A percentile compares a stretch with the other conserved stretches of the same genome.
Conservation (phyloP, 2,888 invertebrate genomes). For the Pristionchus entomophagus region DNA sequence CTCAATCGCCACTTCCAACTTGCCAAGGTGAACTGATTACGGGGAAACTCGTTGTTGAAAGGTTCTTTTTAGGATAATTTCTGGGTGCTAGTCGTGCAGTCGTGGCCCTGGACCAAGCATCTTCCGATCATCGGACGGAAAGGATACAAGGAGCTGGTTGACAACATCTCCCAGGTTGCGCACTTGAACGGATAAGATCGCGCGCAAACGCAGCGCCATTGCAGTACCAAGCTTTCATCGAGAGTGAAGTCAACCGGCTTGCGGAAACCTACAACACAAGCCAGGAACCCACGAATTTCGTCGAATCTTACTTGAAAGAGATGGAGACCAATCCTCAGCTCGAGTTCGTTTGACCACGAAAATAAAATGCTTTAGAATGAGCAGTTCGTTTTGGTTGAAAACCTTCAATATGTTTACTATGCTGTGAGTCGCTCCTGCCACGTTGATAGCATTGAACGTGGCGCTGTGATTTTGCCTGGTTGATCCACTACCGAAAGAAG, state of each 20-base stretch:
- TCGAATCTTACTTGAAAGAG: slow-evolving; percentile 6
- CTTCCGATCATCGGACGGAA: slow-evolving; percentile 6
- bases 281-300: slow-evolving; percentile 15
- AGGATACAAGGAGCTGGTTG: background rate
- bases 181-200: too few species aligned
- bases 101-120: slow-evolving; percentile 25
- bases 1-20: too few species aligned
- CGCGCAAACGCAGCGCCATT: too few species aligned
- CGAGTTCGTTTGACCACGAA: too few species aligned
- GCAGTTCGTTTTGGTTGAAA: background rate
- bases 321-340: slow-evolving; percentile 35
- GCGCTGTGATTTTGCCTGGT: too few species aligned
- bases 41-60: too few species aligned
- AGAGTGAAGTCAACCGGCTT: background rate
- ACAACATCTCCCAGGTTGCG: background rate
- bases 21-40: too few species aligned
- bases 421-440: too few species aligned
- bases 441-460: too few species aligned
- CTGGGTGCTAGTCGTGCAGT: background rate
- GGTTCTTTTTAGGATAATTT: background rate
- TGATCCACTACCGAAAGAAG: too few species aligned
- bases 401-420: too few species aligned
- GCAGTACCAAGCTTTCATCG: slow-evolving; percentile 34
- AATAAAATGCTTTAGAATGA: background rate
- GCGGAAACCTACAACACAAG: background rate